Percentiles rank a stretch among this genome's conserved stretches.
Conservation (phyloP, 2,888 invertebrate species). For the Tethea ocularis region DNA sequence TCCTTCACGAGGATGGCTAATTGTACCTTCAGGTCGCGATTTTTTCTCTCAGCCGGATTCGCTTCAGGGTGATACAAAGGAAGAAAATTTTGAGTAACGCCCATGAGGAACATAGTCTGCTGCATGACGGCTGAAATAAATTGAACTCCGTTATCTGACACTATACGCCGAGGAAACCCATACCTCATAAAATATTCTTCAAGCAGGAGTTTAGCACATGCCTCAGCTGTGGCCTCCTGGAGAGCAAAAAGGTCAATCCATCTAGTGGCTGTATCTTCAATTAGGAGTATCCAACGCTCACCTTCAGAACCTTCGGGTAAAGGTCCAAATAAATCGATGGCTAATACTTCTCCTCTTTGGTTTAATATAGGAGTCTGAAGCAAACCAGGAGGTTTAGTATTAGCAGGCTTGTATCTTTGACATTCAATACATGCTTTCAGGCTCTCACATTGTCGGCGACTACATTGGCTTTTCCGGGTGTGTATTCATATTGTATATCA, state of each 20-base stretch:
- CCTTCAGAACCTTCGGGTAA: slow-evolving; percentile 22
- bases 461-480: background rate
- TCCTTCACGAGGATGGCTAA: too few species aligned
- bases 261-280: slow-evolving; percentile 29
- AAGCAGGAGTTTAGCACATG: background rate
- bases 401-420: slow-evolving; percentile 23
- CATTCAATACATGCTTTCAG: slow-evolving; percentile 8
- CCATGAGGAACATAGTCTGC: slow-evolving; percentile 19
- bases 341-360: slow-evolving; percentile 1
- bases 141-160: slow-evolving; percentile 34
- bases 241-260: slow-evolving; percentile 19
- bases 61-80: slow-evolving; percentile 39
- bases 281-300: slow-evolving; percentile 22
- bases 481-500: slow-evolving; percentile 42
- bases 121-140: slow-evolving; percentile 21
- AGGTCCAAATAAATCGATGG: slow-evolving; percentile 33
- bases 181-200: slow-evolving; percentile 31
- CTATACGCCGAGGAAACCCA: slow-evolving; percentile 28
- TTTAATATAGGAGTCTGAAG: slow-evolving; percentile 8
- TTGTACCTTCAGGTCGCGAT: too few species aligned
- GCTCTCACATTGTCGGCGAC: background rate
- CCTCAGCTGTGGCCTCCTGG: too few species aligned
- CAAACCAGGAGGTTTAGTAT: slow-evolving; percentile 12
- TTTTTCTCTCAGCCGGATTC: too few species aligned
- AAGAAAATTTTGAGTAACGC: slow-evolving; percentile 26